These are phyloP conservation scores for Zosterops hypoxanthus DNA, from an alignment of 2,113 vertebrate genomes.

Conservation along the genomic window DNA sequence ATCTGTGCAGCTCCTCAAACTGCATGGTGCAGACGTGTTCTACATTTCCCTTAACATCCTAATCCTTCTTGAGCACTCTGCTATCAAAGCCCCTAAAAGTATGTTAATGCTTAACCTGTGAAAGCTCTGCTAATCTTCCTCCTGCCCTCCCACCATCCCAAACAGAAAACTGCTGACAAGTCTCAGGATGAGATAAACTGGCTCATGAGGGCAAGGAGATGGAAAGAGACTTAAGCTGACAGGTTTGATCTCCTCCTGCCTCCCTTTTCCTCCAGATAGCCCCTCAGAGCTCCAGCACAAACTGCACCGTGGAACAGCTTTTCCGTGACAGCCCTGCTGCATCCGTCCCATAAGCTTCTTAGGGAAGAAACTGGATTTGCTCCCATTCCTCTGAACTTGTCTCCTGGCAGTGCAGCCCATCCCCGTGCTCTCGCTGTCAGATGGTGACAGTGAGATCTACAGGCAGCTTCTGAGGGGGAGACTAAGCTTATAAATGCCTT, in stretches of 20 bases:
- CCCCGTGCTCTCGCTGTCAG: slow-evolving; percentile 16
- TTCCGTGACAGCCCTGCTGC: neutral
- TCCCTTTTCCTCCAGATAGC: neutral
- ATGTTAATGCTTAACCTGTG: slow-evolving; percentile 26
- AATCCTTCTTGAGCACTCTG: neutral
- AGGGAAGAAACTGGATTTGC: slow-evolving; percentile 18
- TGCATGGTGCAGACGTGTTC: neutral
- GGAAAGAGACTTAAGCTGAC: slow-evolving; percentile 40
- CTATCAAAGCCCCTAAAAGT: neutral
- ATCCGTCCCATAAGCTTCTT: slow-evolving; percentile 27
- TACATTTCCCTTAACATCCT: neutral
- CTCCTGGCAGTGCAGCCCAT: neutral
- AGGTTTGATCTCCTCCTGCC: slow-evolving; percentile 11
- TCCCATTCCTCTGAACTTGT: neutral
- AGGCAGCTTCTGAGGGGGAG: neutral
- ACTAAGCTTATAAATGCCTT: slow-evolving; percentile 67
- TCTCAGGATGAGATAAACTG: slow-evolving; percentile 45
- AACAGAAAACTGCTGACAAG: slow-evolving; percentile 50
- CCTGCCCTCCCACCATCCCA: slow-evolving; percentile 15
- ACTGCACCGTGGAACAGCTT: neutral
- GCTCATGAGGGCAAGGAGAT: neutral
- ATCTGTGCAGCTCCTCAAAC: neutral
- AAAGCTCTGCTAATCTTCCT: slow-evolving; percentile 39
- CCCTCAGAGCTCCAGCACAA: neutral
- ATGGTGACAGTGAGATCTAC: slow-evolving; percentile 35